phyloP scores from a whole-genome alignment of 2,888 invertebrate species.

The Cactoblastis cactorum region DNA sequence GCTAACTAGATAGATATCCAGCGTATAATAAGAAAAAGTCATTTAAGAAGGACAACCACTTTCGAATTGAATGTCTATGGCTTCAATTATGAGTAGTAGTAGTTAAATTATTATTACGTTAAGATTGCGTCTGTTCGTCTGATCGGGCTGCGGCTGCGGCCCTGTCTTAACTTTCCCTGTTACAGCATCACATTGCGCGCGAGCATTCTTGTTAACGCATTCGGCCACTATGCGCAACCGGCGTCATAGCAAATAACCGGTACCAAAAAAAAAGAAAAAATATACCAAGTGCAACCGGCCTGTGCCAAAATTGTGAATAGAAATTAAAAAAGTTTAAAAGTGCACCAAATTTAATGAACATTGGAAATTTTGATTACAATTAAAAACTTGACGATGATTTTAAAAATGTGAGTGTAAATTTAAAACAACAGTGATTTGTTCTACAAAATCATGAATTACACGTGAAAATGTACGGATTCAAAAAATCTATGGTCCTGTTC shows the following conservation, averaged over 20 bases:
- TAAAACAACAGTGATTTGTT: neutral
- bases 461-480: conserved; percentile 63
- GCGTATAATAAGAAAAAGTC: too few relatives aligned
- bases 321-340: neutral
- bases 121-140: conserved; percentile 7
- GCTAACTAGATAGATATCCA: too few relatives aligned
- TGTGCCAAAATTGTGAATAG: conserved; percentile 15
- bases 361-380: neutral
- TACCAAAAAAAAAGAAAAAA: conserved; percentile 11
- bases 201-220: conserved; percentile 47
- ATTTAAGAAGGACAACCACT: conserved; percentile 6
- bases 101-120: conserved; percentile 6
- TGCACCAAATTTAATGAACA: neutral
- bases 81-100: conserved; percentile 1
- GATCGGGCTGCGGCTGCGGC: conserved; percentile 43
- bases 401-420: conserved; percentile 13
- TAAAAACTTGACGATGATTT: neutral
- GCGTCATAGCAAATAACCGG: conserved; percentile 1
- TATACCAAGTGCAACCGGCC: conserved; percentile 35
- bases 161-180: conserved; percentile 68
- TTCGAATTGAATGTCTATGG: neutral
- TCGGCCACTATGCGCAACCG: conserved; percentile 31
- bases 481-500: conserved; percentile 42
- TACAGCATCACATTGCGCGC: conserved; percentile 65
- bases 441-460: neutral